These are phyloP conservation scores for Caenorhabditis wallacei DNA, from an alignment of 2,888 invertebrate species.

Conservation along the genomic window DNA sequence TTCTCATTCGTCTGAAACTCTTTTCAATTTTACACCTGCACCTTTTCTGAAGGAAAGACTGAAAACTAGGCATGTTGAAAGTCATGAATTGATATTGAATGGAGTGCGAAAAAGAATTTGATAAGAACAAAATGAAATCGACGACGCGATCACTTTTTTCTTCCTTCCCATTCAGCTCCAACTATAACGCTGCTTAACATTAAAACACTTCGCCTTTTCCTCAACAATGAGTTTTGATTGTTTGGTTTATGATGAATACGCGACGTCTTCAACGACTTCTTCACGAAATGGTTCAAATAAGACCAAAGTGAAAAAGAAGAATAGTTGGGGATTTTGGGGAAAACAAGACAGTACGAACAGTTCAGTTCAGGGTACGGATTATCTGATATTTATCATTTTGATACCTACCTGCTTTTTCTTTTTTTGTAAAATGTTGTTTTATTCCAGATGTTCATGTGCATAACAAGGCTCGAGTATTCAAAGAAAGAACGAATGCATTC, in stretches of 20 bases:
- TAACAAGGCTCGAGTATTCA: constrained; percentile 89
- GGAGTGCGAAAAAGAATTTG: constrained; percentile 11
- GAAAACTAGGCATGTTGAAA: constrained; percentile 17
- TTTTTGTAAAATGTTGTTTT: background rate
- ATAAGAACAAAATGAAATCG: constrained; percentile 39
- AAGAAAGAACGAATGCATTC: constrained; percentile 92
- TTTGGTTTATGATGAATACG: constrained; percentile 63
- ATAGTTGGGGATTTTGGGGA: constrained; percentile 54
- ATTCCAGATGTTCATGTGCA: constrained; percentile 60
- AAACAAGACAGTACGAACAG: constrained; percentile 36
- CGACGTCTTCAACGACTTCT: constrained; percentile 29
- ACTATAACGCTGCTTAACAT: constrained; percentile 21
- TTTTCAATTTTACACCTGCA: constrained; percentile 6
- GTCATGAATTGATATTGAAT: constrained; percentile 42
- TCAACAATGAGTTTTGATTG: constrained; percentile 61
- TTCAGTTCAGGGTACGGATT: constrained; percentile 35
- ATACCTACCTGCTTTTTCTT: no score
- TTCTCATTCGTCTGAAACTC: constrained; percentile 28
- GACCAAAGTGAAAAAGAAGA: constrained; percentile 60
- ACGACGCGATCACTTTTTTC: constrained; percentile 39
- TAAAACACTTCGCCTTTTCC: background rate
- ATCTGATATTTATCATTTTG: no score
- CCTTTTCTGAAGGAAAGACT: background rate
- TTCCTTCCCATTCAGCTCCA: constrained; percentile 32
- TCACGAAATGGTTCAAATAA: constrained; percentile 37